phyloP scores from a whole-genome alignment of 2,797 vertebrate species.

The Geotrypetes seraphini region DNA sequence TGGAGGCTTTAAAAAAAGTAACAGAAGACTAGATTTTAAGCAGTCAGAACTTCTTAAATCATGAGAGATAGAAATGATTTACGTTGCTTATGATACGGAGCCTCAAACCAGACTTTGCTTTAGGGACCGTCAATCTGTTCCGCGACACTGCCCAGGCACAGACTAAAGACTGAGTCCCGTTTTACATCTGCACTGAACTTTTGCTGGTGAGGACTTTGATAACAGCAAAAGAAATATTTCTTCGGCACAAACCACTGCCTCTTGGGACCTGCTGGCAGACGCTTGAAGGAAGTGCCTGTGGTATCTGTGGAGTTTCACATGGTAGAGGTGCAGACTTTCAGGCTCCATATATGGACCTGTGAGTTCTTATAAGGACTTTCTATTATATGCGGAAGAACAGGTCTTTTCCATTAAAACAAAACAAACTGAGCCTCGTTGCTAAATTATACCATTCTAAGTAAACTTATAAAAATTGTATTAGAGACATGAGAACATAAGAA shows the following conservation, averaged over 20 bases:
- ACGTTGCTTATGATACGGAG: too few species aligned
- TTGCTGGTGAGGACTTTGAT: slow-evolving; percentile 2
- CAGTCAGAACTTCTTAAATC: not conserved
- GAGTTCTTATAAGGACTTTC: not conserved
- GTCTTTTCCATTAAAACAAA: slow-evolving; percentile 7
- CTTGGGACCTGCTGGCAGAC: slow-evolving; percentile 1
- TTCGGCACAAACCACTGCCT: slow-evolving; percentile 6
- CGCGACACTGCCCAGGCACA: too few species aligned
- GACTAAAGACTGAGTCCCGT: not conserved
- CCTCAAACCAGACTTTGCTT: too few species aligned
- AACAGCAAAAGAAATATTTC: slow-evolving; percentile 17
- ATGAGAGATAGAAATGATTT: accelerated
- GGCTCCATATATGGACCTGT: slow-evolving; percentile 10
- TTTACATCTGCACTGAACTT: not conserved
- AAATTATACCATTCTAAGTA: not conserved
- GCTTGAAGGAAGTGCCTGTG: slow-evolving; percentile 2
- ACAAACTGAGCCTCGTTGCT: slow-evolving; percentile 18
- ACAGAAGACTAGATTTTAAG: not conserved
- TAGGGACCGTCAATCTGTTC: too few species aligned
- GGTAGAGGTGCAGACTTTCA: not conserved
- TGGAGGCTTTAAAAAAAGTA: slow-evolving; percentile 3
- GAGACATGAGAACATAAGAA: too few species aligned
- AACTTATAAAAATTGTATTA: slow-evolving; percentile 4
- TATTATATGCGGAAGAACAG: slow-evolving; percentile 1
- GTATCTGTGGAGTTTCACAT: slow-evolving; percentile 4